Evolutionary conservation across 2,797 vertebrate species (phyloP), one percentile per base, ranked within the genome.

Genomic region (Phaenicophaeus curvirostris): DNA sequence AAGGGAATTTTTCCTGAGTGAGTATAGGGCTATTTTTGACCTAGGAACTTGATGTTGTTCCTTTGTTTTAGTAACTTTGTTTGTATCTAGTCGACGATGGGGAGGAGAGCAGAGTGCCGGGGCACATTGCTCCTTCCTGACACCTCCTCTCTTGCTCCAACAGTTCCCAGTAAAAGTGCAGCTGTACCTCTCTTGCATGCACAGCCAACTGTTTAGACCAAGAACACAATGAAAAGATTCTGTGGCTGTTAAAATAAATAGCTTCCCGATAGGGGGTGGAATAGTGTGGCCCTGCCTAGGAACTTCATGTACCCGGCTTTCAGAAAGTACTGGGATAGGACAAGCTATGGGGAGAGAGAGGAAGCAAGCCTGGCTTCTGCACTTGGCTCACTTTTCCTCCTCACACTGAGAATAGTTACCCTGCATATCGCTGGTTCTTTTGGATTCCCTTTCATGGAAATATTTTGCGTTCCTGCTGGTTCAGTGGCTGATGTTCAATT

Each of bases 11-110:
- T 96, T 96, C 77, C 67, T 90, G 87, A 95, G 88, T 93, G 95
- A 91, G 68, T 13, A 13, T 6, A 65, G 61, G 42, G 93, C 85
- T 95, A 96, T 94, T 96, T 94, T 90, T 88, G 90, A 91, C 91
- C 51, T 84, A 93, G 95, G 95, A 96, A 96, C 96, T 91, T 5
- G 8, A 9, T 93, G 93, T 88, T 94, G 80, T 96, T 93, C 95
- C 83, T 96, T 96, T 96, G 96, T 96, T 95, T 96, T 97, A 94
- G 94, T 71, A 85, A 96, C 95, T 96, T 90, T 92, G 94, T 96
- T 97, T 97, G n/a, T 65, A 89, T 11, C 44, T 9, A 69, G 62
- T 4, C 87, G 83, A 71, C 15, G 21, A 88, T 91, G 51, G 50
- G 62, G 89, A 82, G 87, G 72, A 94, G 89, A 54, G 93, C 81